Percentiles rank a stretch among this genome's conserved stretches.
These are phyloP conservation scores for Carettochelys insculpta DNA, from an alignment of 2,113 vertebrate genomes.

Conservation along the genomic window DNA sequence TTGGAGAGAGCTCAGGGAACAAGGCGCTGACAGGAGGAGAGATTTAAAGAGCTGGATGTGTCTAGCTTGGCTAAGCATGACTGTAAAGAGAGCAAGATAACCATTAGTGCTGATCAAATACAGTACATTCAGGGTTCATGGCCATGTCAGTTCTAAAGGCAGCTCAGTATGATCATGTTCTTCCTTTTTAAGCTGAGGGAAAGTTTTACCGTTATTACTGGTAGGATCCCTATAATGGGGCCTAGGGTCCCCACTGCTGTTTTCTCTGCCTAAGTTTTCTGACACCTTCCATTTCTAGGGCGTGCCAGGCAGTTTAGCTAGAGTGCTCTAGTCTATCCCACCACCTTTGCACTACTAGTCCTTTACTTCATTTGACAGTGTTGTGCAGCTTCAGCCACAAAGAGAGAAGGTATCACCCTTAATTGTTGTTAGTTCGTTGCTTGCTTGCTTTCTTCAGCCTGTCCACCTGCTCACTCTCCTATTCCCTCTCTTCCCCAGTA, in stretches of 20 bases:
- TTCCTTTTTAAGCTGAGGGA: neutral
- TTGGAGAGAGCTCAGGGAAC: neutral
- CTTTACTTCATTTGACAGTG: too few species aligned
- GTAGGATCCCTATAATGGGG: neutral
- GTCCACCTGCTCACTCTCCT: too few species aligned
- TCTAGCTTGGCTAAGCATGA: rapidly evolving
- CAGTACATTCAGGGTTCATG: neutral
- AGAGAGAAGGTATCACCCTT: too few species aligned
- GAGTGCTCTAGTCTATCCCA: neutral
- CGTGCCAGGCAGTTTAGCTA: neutral
- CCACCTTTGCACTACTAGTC: neutral
- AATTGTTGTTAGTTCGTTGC: too few species aligned
- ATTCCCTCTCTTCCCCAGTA: neutral
- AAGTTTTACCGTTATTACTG: neutral
- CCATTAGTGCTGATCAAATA: too few species aligned
- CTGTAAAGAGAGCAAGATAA: neutral
- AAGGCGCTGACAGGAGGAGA: neutral
- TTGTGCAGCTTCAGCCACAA: too few species aligned
- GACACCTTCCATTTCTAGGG: neutral
- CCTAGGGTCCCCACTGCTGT: neutral
- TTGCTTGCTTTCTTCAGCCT: too few species aligned
- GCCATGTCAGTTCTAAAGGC: neutral
- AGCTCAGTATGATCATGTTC: neutral
- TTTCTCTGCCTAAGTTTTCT: neutral
- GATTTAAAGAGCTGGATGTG: neutral